Evolutionary conservation across 2,797 vertebrate genomes (phyloP), one percentile per base, ranked within the genome.

Genomic region (Lutjanus campechanus): DNA sequence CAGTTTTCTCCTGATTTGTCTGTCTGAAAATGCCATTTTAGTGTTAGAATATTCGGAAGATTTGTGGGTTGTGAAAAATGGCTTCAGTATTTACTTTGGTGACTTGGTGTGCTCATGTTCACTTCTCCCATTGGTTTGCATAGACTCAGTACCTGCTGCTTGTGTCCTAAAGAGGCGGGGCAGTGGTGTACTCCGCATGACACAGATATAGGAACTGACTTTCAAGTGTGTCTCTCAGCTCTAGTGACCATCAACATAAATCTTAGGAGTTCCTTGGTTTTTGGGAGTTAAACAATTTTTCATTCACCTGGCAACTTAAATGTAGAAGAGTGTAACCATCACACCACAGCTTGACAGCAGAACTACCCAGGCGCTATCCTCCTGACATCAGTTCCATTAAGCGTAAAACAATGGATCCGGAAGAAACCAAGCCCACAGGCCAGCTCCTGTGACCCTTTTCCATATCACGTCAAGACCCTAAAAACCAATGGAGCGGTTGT

Each of bases 371-470:
- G 59, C 7, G 13, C 12, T 20, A 73, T 61, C 62, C 73, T 62
- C 15, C 63, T 77, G 89, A 84, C 88, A 83, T 71, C 62, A 76
- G 5, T 83, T 82, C 68, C 81, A 86, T 89, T 88, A 87, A 60
- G 77, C 20, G 19, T 72, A 80, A 85, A 88, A 81, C 81, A 86
- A 76, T 61, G 43, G 72, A 77, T 76, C 53, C 2, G 5, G 64
- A 71, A 53, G 60, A 69, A 61, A 58, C 61, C 46, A 49, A 69
- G 69, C 81, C 83, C 73, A 16, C 8, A 70, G 55, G 65, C 77
- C 73, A 54, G 53, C 63, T 68, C 62, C 65, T 22, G 20, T 69
- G 76, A 89, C 80, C 84, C 19, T 50, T 82, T 71, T 69, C 67
- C 64, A 29, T 71, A 77, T 77, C 78, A 65, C 40, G 5, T 43